Percentiles rank a stretch among this genome's conserved stretches.
phyloP scores from a whole-genome alignment of 1,140 invertebrate species.

The Megathymus violae region DNA sequence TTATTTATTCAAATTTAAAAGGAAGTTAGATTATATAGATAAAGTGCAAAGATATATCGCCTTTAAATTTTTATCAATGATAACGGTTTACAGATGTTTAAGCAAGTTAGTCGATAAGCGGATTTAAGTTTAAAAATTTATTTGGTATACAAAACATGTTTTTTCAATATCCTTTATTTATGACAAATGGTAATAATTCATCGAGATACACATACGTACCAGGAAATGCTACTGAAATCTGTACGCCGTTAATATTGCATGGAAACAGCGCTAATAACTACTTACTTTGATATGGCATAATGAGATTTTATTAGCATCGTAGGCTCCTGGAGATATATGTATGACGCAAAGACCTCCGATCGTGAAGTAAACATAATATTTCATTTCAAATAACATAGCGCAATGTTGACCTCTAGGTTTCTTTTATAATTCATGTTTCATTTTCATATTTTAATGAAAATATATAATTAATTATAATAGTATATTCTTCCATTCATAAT shows the following conservation, averaged over 20 bases:
- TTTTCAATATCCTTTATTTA: too few species aligned
- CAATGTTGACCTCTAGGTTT: too few species aligned
- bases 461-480: too few species aligned
- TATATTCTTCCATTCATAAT: too few species aligned
- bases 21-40: not conserved
- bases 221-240: too few species aligned
- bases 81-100: constrained; percentile 16
- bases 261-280: not conserved
- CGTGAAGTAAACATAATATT: not conserved
- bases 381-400: constrained; percentile 9
- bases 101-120: not conserved
- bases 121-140: not conserved
- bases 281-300: constrained; percentile 3
- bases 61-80: constrained; percentile 9
- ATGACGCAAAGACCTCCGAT: not conserved
- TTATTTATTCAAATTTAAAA: not conserved
- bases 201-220: too few species aligned
- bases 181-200: too few species aligned
- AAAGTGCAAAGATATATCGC: constrained; percentile 3
- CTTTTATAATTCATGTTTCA: too few species aligned
- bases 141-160: not conserved
- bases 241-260: not conserved
- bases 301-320: constrained; percentile 7
- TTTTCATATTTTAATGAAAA: too few species aligned
- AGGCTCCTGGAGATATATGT: too few species aligned